Evolutionary conservation across 1,140 invertebrate genomes (phyloP), one percentile per base, ranked within the genome.

Genomic region (Drosophila teissieri): DNA sequence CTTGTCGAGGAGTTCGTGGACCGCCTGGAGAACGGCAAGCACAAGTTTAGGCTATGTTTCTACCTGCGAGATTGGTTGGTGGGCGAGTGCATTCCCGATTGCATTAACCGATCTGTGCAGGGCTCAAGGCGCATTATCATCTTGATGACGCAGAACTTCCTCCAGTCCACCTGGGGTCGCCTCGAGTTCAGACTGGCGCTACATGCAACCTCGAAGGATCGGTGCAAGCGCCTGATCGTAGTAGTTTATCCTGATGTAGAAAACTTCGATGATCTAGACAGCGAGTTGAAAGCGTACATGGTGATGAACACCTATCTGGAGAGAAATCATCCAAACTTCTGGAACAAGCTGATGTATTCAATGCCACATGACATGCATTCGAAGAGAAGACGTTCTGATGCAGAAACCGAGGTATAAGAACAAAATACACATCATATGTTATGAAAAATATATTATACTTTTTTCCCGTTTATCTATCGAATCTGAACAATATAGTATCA

Each of bases 211-310:
- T 65, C 37, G 2, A 40, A 53, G 39, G 65, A 69, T 53, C 65
- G 65, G 8, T 69, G 65, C 65, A 69, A 65, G 60, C 65, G 65
- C 3, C 39, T 69, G 2, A 69, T 69, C 17, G 65, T 69, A 2
- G 48, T 73, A 58, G 37, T 74, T 2, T 75, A 75, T 57, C 73
- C 58, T 5, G 73, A 64, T 2, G 58, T 75, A 15, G 31, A 64
- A 12, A 34, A 64, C 24, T 75, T 75, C 42, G 68, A 56, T 31
- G 69, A 52, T 3, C 44, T 74, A 31, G 70, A 75, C 34, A 49
- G 56, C 12, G 57, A 73, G 17, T 44, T 74, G 2, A 31, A 8
- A 2, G 15, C 58, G 3, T 74, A 63, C 24, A 73, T 74, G 58
- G 69, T 63, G 1, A 11, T 74, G 1, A 74, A 73, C 14, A 75